Conservation (phyloP, 1,140 invertebrate species). For the Luehdorfia chinensis region DNA sequence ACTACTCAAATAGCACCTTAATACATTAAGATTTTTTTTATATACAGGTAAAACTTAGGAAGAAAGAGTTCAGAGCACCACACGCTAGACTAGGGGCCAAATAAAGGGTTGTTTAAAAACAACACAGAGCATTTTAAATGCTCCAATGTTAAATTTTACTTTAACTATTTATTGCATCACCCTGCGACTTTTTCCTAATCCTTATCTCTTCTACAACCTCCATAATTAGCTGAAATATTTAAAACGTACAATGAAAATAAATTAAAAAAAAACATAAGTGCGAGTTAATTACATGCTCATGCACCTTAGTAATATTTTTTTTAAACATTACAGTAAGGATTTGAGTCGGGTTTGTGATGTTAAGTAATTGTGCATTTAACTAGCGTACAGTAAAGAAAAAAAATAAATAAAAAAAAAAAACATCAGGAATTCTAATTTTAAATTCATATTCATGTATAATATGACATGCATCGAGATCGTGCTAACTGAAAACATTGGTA, state of each 20-base stretch:
- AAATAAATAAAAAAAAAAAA: too few relatives aligned
- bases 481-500: not conserved
- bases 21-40: conserved; percentile 27
- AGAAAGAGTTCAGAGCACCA: conserved; percentile 39
- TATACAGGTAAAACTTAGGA: conserved; percentile 19
- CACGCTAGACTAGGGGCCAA: conserved; percentile 27
- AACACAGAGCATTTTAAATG: conserved; percentile 19
- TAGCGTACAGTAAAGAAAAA: too few relatives aligned
- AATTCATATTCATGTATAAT: not conserved
- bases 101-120: too few relatives aligned
- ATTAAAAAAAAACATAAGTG: not conserved
- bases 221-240: conserved; percentile 73
- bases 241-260: conserved; percentile 23
- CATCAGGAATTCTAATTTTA: too few relatives aligned
- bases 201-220: conserved; percentile 75
- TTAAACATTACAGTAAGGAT: too few relatives aligned
- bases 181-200: conserved; percentile 71
- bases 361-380: too few relatives aligned
- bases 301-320: not conserved
- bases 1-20: conserved; percentile 27
- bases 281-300: not conserved
- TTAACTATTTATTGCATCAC: conserved; percentile 57
- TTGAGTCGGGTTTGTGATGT: too few relatives aligned
- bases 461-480: not conserved
- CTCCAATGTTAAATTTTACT: conserved; percentile 18